Evolutionary conservation across 92 coral and sea anemone species (phyloP).

Genomic region (Phenganax marumi): DNA sequence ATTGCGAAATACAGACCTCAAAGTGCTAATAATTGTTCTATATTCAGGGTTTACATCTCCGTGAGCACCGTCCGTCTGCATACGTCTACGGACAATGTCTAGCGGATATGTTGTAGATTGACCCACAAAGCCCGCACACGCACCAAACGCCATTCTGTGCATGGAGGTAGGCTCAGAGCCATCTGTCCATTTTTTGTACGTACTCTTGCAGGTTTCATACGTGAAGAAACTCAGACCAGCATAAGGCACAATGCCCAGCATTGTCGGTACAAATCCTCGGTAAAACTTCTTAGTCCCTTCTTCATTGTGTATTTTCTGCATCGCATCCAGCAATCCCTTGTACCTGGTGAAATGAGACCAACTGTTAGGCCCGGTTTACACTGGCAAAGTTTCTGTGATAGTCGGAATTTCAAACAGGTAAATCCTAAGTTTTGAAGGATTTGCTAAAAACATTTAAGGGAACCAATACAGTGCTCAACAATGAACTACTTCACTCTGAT

Average conservation of each 20-base stretch:
- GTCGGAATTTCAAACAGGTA: no score
- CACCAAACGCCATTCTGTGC: conserved; percentile 89
- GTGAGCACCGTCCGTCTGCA: conserved; percentile 90
- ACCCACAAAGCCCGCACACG: conserved; percentile 93
- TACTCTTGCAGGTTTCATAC: conserved; percentile 86
- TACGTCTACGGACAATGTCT: conserved; percentile 92
- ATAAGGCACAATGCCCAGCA: conserved; percentile 87
- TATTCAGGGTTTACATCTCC: conserved; percentile 71
- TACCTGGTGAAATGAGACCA: conserved; percentile 62
- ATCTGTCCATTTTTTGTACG: conserved; percentile 57
- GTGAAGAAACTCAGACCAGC: conserved; percentile 95
- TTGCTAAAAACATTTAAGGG: no score
- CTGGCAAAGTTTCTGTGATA: no score
- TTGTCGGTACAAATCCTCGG: conserved; percentile 83
- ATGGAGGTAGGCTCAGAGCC: conserved; percentile 65
- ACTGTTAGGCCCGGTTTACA: no score
- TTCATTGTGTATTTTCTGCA: conserved; percentile 72
- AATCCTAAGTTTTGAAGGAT: no score
- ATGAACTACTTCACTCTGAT: no score
- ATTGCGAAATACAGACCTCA: conserved; percentile 69
- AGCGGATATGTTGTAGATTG: conserved; percentile 88
- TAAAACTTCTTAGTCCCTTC: conserved; percentile 80
- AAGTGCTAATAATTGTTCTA: conserved; percentile 80
- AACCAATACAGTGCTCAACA: no score
- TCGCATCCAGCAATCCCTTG: conserved; percentile 68